Percentiles rank a stretch among this genome's conserved stretches.
phyloP scores from a whole-genome alignment of 2,113 vertebrate species.

The Gopherus flavomarginatus region DNA sequence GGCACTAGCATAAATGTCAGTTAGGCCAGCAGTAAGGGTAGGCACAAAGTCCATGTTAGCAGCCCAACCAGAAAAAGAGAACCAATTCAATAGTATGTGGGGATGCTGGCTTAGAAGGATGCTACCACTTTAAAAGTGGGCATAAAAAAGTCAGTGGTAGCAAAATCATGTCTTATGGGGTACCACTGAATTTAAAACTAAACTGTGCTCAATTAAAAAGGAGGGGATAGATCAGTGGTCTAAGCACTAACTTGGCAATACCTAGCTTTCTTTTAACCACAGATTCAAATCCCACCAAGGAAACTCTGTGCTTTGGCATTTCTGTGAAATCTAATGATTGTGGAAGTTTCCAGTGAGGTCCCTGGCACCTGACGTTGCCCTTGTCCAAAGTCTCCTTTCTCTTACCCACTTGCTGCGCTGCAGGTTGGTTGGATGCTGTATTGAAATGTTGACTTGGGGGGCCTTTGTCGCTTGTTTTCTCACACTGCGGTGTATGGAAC shows the following conservation, averaged over 20 bases:
- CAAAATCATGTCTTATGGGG: not conserved
- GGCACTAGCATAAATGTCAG: not conserved
- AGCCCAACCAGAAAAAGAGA: not conserved
- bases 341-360: not conserved
- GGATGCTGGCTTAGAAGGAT: not conserved
- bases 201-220: not conserved
- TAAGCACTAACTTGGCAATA: not conserved
- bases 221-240: not conserved
- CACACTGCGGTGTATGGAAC: not conserved
- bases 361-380: not conserved
- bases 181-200: not conserved
- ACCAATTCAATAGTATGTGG: not conserved
- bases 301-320: not conserved
- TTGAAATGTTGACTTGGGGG: not conserved
- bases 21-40: not conserved
- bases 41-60: not conserved
- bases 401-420: not conserved
- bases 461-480: not conserved
- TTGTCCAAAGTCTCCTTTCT: not conserved
- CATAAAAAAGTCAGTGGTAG: not conserved
- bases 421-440: not conserved
- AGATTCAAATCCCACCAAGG: not conserved
- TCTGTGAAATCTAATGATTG: not conserved
- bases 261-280: not conserved
- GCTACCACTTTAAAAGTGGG: not conserved